Conservation (phyloP, 2,888 invertebrate genomes). For the Dinocampus coccinellae region DNA sequence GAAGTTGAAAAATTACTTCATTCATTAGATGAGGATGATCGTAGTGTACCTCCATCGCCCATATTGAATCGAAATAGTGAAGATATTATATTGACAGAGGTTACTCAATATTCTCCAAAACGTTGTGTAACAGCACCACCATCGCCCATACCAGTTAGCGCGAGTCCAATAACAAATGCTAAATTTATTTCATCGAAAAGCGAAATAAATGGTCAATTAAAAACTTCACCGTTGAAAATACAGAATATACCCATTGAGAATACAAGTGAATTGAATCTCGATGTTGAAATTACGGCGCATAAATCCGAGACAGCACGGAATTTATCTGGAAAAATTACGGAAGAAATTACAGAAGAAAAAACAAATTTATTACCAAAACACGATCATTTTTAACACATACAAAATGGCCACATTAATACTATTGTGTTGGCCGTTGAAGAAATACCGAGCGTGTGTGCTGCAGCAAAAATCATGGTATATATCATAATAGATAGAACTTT, state of each 20-base stretch:
- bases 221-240: conserved; percentile 59
- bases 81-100: conserved; percentile 30
- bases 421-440: conserved; percentile 46
- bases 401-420: conserved; percentile 54
- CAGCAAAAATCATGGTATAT: conserved; percentile 31
- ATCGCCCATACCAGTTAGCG: conserved; percentile 62
- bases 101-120: conserved; percentile 51
- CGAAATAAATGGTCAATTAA: conserved; percentile 63
- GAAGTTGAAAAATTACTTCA: conserved; percentile 90
- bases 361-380: conserved; percentile 58
- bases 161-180: conserved; percentile 62
- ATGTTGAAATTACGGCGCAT: conserved; percentile 54
- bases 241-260: conserved; percentile 45
- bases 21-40: conserved; percentile 84
- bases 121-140: conserved; percentile 59
- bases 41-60: conserved; percentile 69
- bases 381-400: conserved; percentile 63
- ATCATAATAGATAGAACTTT: not conserved
- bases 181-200: conserved; percentile 58
- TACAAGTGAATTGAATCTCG: conserved; percentile 42
- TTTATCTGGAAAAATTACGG: conserved; percentile 48
- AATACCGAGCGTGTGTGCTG: conserved; percentile 36
- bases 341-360: conserved; percentile 59
- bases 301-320: conserved; percentile 52
- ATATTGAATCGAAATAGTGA: conserved; percentile 47